Percentiles rank a stretch among this genome's conserved stretches.
phyloP scores from a whole-genome alignment of 2,888 invertebrate species.

The Lampropteryx suffumata region DNA sequence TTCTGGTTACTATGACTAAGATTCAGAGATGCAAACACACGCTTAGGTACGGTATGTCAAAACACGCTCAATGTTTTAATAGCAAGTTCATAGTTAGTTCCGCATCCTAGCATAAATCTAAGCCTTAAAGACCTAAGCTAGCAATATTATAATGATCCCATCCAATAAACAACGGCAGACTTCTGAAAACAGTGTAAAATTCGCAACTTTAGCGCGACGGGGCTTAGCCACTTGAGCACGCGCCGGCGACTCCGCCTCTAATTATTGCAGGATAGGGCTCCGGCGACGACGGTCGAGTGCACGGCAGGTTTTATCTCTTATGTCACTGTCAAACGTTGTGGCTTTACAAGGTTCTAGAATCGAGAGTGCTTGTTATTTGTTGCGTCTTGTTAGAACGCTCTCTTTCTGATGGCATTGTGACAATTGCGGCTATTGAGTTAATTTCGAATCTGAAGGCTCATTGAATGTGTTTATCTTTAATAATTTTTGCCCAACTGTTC shows the following conservation, averaged over 20 bases:
- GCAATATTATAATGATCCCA: slow-evolving; percentile 21
- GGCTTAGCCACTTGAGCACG: slow-evolving; percentile 44
- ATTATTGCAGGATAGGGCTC: slow-evolving; percentile 48
- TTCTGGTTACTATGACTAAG: too few relatives aligned
- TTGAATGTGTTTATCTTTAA: too few relatives aligned
- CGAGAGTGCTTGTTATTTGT: slow-evolving; percentile 19
- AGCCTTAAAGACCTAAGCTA: background rate
- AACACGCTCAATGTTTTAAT: too few relatives aligned
- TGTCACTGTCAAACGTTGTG: slow-evolving; percentile 28
- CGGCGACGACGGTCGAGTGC: slow-evolving; percentile 36
- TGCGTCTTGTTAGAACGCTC: slow-evolving; percentile 1
- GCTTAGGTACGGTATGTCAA: too few relatives aligned
- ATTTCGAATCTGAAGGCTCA: background rate
- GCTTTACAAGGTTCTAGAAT: slow-evolving; percentile 4
- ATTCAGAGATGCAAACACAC: too few relatives aligned
- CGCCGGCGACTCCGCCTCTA: slow-evolving; percentile 51
- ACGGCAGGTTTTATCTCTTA: slow-evolving; percentile 23
- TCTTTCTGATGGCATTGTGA: background rate
- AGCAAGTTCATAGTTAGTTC: too few relatives aligned
- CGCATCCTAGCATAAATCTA: too few relatives aligned
- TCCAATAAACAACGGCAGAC: slow-evolving; percentile 24
- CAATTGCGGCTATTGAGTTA: background rate
- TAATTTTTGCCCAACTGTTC: too few relatives aligned
- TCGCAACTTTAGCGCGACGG: slow-evolving; percentile 25
- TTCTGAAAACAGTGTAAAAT: slow-evolving; percentile 23